Base-by-base conservation (phyloP, 2,797 vertebrate genomes). In the Periophthalmus magnuspinnatus region DNA sequence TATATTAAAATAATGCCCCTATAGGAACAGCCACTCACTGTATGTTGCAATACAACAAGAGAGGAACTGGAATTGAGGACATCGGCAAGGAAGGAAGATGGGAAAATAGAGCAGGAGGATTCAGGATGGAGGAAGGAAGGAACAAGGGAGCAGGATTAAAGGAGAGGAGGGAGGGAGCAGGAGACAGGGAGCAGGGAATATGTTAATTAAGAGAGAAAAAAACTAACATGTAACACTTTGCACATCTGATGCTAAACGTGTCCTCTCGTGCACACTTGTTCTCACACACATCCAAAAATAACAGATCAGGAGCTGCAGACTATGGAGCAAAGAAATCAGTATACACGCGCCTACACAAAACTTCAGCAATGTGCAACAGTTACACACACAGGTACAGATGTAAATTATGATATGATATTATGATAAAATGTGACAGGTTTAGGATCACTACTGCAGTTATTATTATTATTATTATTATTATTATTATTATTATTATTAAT, bases 1-100 rank as follows among this genome's bases (percentile, higher is more conserved):
- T 68, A 59, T 52, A 65, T 68, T 57, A 65, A 74, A 66, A 69
- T 69, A 36, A 67, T 67, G 70, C 65, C 19, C 8, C 60, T 74
- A 68, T 62, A 69, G 62, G 59, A 76, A 58, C 69, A 69, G 60
- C 71, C 70, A 33, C 62, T 28, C 70, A 38, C 62, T 28, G 13
- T 48, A 32, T 71, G 62, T 54, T 45, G 36, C 34, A 63, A 60
- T 34, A 48, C 14, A 28, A 58, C n/a, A 21, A 19, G 47, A 16
- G 41, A 45, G 41, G 41, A 45, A 56, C 38, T 28, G 55, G 19
- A 55, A 74, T 45, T 17, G 65, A 69, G 61, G 19, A 56, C 1
- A 45, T 34, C 17, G 17, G 59, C 10, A 56, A 16, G 32, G 65
- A 33, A 58, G 55, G 62, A 52, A 62, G 54, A 13, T 14, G 8